Percentiles rank a stretch among this genome's conserved stretches.
Conservation (phyloP, 1,140 invertebrate genomes). For the Andricus grossulariae region DNA sequence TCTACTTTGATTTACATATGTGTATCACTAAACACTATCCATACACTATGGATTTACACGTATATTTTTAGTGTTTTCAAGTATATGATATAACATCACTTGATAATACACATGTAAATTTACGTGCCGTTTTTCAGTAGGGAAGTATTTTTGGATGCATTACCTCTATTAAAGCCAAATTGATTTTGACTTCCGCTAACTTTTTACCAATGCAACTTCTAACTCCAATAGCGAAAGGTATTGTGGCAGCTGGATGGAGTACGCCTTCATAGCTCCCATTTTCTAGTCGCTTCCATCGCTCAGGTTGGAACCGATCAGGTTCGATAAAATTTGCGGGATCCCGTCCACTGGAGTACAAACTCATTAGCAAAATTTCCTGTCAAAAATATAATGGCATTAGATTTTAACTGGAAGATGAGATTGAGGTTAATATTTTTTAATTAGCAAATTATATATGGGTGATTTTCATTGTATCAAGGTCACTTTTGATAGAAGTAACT, state of each 20-base stretch:
- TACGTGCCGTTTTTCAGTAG: too few relatives aligned
- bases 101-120: too few relatives aligned
- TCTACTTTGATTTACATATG: too few relatives aligned
- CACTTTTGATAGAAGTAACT: too few relatives aligned
- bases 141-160: background rate
- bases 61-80: too few relatives aligned
- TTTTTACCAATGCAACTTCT: slow-evolving; percentile 89
- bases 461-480: too few relatives aligned
- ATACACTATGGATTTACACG: too few relatives aligned
- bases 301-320: slow-evolving; percentile 84
- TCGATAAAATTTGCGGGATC: slow-evolving; percentile 82
- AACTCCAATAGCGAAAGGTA: slow-evolving; percentile 89
- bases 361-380: slow-evolving; percentile 86
- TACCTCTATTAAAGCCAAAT: slow-evolving; percentile 80
- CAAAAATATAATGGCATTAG: slow-evolving; percentile 38
- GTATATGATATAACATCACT: too few relatives aligned
- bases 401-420: background rate
- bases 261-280: slow-evolving; percentile 72
- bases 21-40: too few relatives aligned
- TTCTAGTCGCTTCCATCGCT: slow-evolving; percentile 83
- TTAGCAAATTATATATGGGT: too few relatives aligned
- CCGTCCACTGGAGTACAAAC: slow-evolving; percentile 87
- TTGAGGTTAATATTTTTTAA: background rate
- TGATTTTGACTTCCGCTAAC: slow-evolving; percentile 86
- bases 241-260: slow-evolving; percentile 80